phyloP scores from a whole-genome alignment of 2,797 vertebrate genomes.

The Lepilemur septentrionalis region DNA sequence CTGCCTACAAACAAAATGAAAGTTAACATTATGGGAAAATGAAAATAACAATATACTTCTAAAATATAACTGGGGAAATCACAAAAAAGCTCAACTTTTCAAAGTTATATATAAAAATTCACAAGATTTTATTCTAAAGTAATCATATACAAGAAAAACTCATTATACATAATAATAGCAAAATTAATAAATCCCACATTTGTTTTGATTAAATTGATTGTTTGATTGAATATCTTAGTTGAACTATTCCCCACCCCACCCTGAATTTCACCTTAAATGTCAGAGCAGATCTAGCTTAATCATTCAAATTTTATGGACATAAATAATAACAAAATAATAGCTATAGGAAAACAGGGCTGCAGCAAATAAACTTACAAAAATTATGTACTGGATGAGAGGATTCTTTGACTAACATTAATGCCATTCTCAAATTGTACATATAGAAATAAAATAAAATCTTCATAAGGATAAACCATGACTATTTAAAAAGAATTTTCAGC shows the following conservation, averaged over 20 bases:
- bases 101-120: background rate
- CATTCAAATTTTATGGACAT: background rate
- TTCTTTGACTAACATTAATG: constrained; percentile 38
- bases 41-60: background rate
- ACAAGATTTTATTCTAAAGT: background rate
- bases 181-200: background rate
- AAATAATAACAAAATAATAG: background rate
- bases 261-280: background rate
- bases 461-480: background rate
- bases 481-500: background rate
- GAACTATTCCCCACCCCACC: background rate
- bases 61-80: background rate
- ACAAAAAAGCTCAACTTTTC: background rate
- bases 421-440: background rate
- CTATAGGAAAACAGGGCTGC: background rate
- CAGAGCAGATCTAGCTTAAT: background rate
- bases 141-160: background rate
- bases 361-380: background rate
- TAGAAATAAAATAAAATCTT: background rate
- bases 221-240: background rate
- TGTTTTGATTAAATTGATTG: background rate
- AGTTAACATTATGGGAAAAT: background rate
- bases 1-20: background rate
- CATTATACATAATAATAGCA: background rate
- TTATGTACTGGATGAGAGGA: constrained; percentile 17